Evolutionary conservation across 2,888 invertebrate genomes (phyloP), one percentile per base, ranked within the genome.

Genomic region (Cremastobaeus sp.): DNA sequence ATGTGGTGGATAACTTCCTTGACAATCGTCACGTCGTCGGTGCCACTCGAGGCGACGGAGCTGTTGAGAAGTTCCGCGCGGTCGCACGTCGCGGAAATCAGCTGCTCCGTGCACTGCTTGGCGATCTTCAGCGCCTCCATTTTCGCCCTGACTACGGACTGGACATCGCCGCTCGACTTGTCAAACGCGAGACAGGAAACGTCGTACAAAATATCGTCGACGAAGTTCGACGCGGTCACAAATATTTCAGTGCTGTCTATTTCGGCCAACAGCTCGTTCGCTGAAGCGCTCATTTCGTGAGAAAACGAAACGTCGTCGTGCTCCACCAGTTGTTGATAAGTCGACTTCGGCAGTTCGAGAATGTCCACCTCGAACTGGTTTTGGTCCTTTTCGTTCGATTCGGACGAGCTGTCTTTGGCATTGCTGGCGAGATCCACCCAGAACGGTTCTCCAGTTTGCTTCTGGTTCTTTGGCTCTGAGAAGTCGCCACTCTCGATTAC

Each of bases 1-100:
- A 84, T 64, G 21, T 85, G 84, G 66, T 86, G 83, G 28, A 87
- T 79, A 0, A 86, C 52, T 70, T 86, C 87, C 3, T 77, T 69
- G 6, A 87, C 72, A 0, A 86, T 78, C 1, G 80, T 52, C 6
- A 81, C 11, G 6, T 77, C 66, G 12, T 66, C 62, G n/a, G 25
- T 64, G 3, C 21, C 48, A 2, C 6, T 12, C 1, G 45, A 30
- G 5, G 50, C 25, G 17, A 34, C 35, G 0, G 66, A 54, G 3
- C 3, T 11, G 9, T 50, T 37, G 14, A 48, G 25, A 35, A 17
- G 57, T 34, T 48, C 32, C 8, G 8, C 17, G 4, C 21, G 5
- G 21, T 64, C 52, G 1, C 15, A 57, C 9, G 69, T 50, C 39
- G 45, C 47, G 47, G 54, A 12, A 14, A 54, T 64, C 47, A 76